A percentile compares a stretch with the other conserved stretches of the same genome.
Evolutionary conservation across 2,797 vertebrate genomes (phyloP).

Genomic region (Syndactyla subalaris): DNA sequence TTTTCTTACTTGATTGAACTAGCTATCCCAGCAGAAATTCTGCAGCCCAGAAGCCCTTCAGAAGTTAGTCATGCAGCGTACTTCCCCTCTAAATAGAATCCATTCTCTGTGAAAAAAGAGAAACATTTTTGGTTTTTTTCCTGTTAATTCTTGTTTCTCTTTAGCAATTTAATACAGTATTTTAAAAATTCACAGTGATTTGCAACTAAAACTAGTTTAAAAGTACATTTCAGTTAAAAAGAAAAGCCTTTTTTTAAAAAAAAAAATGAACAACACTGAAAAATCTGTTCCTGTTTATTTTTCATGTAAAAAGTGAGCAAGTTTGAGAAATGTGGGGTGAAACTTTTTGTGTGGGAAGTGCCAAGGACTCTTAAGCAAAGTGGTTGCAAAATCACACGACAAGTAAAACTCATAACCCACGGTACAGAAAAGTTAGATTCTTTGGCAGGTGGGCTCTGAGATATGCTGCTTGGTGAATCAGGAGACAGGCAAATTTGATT

Average conservation of each 20-base stretch:
- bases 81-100: background rate
- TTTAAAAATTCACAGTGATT: background rate
- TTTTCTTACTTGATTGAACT: background rate
- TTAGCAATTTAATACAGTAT: background rate
- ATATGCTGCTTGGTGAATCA: background rate
- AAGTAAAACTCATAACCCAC: background rate
- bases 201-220: background rate
- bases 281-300: background rate
- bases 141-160: background rate
- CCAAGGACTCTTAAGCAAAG: background rate
- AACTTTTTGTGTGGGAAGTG: background rate
- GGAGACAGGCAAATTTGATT: background rate
- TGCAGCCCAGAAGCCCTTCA: background rate
- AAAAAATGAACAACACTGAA: background rate
- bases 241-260: background rate
- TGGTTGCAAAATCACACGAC: background rate
- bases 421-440: background rate
- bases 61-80: background rate
- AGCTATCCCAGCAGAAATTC: background rate
- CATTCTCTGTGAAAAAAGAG: background rate
- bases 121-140: background rate
- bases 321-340: background rate
- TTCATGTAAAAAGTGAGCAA: background rate
- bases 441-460: background rate
- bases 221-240: background rate